These are phyloP conservation scores for Hymenopus coronatus DNA, from an alignment of 2,888 invertebrate genomes.

Conservation along the genomic window DNA sequence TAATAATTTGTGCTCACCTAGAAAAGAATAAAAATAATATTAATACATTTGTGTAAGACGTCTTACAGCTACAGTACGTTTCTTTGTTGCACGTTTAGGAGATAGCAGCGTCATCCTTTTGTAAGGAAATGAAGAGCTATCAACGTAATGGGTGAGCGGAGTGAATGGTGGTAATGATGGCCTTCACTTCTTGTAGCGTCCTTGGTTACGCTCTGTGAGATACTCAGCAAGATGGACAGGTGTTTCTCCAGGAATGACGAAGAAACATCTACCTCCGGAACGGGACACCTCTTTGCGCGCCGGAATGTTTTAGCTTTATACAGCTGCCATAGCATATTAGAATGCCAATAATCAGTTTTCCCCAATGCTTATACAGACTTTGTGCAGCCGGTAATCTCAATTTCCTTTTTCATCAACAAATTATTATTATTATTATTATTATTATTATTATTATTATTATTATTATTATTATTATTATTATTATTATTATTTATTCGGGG, in stretches of 20 bases:
- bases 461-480: no score
- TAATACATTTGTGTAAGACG: no score
- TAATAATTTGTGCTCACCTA: not conserved
- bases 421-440: no score
- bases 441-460: no score
- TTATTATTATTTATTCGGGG: no score
- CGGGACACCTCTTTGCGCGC: not conserved
- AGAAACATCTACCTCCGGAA: not conserved
- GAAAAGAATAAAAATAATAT: not conserved
- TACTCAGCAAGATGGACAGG: not conserved
- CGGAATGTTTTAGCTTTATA: not conserved
- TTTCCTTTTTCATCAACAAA: no score
- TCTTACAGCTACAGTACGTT: no score
- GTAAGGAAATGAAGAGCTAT: not conserved
- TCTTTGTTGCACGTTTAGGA: no score
- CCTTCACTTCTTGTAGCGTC: not conserved
- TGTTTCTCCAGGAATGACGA: not conserved
- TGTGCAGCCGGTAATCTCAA: no score
- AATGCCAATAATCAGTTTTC: no score
- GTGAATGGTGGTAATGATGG: not conserved
- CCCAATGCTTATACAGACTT: no score
- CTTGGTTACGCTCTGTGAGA: not conserved
- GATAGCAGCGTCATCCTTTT: not conserved
- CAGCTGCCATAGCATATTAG: no score
- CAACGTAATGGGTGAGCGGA: not conserved